Percentiles rank a stretch among this genome's conserved stretches.
These are phyloP conservation scores for Anoplius nigerrimus DNA, from an alignment of 2,888 invertebrate genomes.

Conservation along the genomic window DNA sequence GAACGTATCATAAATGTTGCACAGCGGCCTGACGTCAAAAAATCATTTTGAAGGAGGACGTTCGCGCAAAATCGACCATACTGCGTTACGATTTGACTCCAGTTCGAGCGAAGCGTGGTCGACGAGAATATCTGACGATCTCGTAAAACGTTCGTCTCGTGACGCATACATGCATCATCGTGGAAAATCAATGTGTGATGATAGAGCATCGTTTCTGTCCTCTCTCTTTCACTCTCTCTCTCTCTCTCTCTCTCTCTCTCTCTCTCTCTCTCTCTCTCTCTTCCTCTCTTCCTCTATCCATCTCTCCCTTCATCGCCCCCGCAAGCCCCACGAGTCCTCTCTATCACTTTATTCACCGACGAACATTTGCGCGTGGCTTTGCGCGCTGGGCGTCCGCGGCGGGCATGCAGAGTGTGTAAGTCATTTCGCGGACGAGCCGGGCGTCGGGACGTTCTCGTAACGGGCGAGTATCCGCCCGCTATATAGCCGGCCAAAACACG, in stretches of 20 bases:
- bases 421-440: slow-evolving; percentile 28
- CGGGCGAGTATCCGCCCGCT: too few relatives aligned
- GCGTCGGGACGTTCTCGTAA: slow-evolving; percentile 4
- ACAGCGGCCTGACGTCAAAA: too few relatives aligned
- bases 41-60: too few relatives aligned
- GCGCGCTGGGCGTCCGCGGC: slow-evolving; percentile 14
- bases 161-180: slow-evolving; percentile 27
- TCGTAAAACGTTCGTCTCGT: slow-evolving; percentile 15
- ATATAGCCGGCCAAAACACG: slow-evolving; percentile 17
- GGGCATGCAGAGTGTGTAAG: neutral
- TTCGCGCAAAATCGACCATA: too few relatives aligned
- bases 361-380: slow-evolving; percentile 28
- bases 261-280: neutral
- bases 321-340: slow-evolving; percentile 1
- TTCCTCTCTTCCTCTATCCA: neutral
- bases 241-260: neutral
- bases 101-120: neutral
- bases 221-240: neutral
- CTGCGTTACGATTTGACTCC: neutral
- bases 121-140: slow-evolving; percentile 12
- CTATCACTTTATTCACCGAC: slow-evolving; percentile 9
- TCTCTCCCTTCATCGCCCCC: neutral
- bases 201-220: slow-evolving; percentile 37
- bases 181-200: slow-evolving; percentile 45
- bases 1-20: too few relatives aligned